phyloP scores from a whole-genome alignment of 2,113 vertebrate species.

The Pachyramphus minor region DNA sequence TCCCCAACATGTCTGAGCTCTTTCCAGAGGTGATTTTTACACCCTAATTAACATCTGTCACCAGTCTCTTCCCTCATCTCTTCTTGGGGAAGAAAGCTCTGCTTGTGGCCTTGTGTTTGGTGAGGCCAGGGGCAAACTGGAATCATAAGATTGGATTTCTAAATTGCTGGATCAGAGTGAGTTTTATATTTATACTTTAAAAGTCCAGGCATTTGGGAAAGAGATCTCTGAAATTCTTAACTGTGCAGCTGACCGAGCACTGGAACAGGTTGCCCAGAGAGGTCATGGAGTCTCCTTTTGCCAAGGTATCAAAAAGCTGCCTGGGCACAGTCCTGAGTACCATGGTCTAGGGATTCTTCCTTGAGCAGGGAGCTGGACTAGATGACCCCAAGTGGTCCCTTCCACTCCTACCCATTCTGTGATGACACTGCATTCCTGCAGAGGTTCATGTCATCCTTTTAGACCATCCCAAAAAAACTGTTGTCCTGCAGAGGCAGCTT shows the following conservation, averaged over 20 bases:
- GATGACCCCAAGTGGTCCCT: background rate
- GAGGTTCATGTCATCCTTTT: background rate
- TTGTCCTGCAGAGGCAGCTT: background rate
- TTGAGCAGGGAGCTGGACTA: background rate
- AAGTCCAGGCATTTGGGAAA: background rate
- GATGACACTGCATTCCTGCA: background rate
- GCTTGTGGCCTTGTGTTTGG: background rate
- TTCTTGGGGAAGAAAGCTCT: background rate
- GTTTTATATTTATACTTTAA: background rate
- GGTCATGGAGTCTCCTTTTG: background rate
- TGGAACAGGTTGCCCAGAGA: background rate
- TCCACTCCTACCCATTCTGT: background rate
- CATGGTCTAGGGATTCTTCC: background rate
- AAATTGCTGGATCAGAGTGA: background rate
- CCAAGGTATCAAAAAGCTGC: background rate
- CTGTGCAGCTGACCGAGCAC: background rate
- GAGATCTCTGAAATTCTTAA: background rate
- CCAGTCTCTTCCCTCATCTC: background rate
- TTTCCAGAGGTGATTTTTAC: constrained; percentile 17
- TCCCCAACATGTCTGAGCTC: background rate
- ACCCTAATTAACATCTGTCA: constrained; percentile 21
- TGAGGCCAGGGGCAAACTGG: background rate
- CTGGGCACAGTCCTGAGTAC: background rate
- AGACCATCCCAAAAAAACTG: background rate
- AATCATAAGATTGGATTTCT: background rate